phyloP scores from a whole-genome alignment of 2,888 invertebrate genomes.

The Ichneumon xanthorius region DNA sequence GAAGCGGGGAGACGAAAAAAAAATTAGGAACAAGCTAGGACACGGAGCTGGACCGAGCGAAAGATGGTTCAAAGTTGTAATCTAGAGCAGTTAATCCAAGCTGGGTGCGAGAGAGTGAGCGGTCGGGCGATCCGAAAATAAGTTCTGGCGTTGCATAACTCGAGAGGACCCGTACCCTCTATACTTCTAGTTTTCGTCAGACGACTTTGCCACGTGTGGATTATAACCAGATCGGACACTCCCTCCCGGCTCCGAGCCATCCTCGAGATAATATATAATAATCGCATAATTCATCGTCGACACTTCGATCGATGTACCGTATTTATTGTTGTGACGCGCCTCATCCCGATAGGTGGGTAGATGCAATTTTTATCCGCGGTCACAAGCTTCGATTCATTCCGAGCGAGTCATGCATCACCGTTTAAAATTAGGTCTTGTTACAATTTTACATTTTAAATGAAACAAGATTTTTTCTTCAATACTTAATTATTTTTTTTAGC shows the following conservation, averaged over 20 bases:
- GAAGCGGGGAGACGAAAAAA: background rate
- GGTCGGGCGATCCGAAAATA: conserved; percentile 63
- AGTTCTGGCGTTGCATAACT: conserved; percentile 65
- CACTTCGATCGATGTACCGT: background rate
- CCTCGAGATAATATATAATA: background rate
- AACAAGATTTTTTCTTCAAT: too few species aligned
- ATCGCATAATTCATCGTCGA: background rate
- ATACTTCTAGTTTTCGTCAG: conserved; percentile 7
- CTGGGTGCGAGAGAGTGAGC: conserved; percentile 49
- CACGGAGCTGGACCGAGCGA: conserved; percentile 5
- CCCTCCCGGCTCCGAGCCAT: background rate
- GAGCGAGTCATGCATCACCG: background rate
- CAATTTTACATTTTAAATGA: background rate
- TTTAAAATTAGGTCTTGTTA: background rate
- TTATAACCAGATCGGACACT: conserved; percentile 14
- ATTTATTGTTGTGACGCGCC: background rate
- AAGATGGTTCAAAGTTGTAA: conserved; percentile 16
- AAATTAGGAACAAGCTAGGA: conserved; percentile 25
- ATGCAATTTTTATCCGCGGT: background rate
- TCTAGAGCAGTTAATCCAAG: conserved; percentile 38
- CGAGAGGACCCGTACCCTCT: conserved; percentile 43
- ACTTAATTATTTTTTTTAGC: background rate
- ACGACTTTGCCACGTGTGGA: conserved; percentile 4
- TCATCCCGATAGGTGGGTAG: background rate
- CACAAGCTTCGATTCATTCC: background rate